Conservation (phyloP, 2,888 invertebrate genomes). For the Electrophaes corylata region DNA sequence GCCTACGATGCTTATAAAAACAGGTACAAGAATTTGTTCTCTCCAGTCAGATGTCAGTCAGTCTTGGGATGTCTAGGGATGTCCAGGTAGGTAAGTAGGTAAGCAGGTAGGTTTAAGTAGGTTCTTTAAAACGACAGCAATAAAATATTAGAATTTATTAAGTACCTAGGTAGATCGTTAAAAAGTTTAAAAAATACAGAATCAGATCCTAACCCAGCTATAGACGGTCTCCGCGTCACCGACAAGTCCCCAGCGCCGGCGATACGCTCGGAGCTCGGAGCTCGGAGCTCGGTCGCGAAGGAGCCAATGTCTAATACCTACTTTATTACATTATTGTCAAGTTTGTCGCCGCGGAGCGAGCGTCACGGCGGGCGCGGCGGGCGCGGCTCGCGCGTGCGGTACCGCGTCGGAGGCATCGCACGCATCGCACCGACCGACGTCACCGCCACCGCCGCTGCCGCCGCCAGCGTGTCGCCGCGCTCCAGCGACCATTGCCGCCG, state of each 20-base stretch:
- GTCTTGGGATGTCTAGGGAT: too few species aligned
- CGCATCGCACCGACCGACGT: constrained; percentile 42
- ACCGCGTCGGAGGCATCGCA: constrained; percentile 46
- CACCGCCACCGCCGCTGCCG: constrained; percentile 49
- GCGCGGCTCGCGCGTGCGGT: constrained; percentile 57
- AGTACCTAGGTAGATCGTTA: neutral
- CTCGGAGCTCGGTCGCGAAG: too few species aligned
- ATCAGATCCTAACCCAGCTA: neutral
- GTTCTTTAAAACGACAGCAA: neutral
- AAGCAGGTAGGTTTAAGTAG: too few species aligned
- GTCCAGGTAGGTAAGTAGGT: too few species aligned
- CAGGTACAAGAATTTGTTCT: too few species aligned
- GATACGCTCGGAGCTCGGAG: neutral
- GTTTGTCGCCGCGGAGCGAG: neutral
- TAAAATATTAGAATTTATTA: neutral
- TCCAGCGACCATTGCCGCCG: constrained; percentile 76
- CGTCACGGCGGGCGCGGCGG: constrained; percentile 43
- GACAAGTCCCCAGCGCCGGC: neutral
- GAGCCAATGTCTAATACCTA: neutral
- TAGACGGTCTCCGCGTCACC: too few species aligned
- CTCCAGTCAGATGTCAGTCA: too few species aligned
- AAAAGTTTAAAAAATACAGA: neutral
- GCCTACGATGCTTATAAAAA: too few species aligned
- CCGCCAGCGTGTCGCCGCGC: constrained; percentile 66
- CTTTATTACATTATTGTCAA: constrained; percentile 1